Conservation (phyloP, 2,113 vertebrate species). For the Emydocephalus ijimae region DNA sequence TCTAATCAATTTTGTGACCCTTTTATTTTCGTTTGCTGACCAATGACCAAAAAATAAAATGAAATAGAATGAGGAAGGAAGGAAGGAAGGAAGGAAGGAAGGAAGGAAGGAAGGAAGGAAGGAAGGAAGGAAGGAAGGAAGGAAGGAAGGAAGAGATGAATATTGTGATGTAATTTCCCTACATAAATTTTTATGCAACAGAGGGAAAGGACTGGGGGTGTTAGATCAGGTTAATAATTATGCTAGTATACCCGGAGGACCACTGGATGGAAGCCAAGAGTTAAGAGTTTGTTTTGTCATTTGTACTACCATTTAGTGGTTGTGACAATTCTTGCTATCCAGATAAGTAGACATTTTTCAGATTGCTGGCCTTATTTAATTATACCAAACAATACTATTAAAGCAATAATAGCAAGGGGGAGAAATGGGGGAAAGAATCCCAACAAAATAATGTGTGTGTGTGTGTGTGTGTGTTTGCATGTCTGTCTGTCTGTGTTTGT, state of each 20-base stretch:
- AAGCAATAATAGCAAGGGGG: not conserved
- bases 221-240: not conserved
- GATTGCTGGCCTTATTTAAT: not conserved
- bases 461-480: too few species aligned
- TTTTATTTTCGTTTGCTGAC: too few species aligned
- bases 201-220: not conserved
- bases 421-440: too few species aligned
- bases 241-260: not conserved
- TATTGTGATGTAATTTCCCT: too few species aligned
- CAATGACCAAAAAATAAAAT: too few species aligned
- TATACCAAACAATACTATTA: not conserved
- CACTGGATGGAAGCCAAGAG: not conserved
- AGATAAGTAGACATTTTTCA: not conserved
- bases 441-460: too few species aligned
- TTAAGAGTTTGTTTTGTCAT: not conserved
- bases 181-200: accelerated
- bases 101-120: too few species aligned
- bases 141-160: too few species aligned
- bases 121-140: too few species aligned
- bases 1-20: too few species aligned
- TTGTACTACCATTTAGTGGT: not conserved
- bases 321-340: not conserved
- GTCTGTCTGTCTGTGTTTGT: not conserved
- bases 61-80: too few species aligned
- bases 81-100: too few species aligned